phyloP scores from a whole-genome alignment of 2,888 invertebrate species.

The Seira sanloemensis region DNA sequence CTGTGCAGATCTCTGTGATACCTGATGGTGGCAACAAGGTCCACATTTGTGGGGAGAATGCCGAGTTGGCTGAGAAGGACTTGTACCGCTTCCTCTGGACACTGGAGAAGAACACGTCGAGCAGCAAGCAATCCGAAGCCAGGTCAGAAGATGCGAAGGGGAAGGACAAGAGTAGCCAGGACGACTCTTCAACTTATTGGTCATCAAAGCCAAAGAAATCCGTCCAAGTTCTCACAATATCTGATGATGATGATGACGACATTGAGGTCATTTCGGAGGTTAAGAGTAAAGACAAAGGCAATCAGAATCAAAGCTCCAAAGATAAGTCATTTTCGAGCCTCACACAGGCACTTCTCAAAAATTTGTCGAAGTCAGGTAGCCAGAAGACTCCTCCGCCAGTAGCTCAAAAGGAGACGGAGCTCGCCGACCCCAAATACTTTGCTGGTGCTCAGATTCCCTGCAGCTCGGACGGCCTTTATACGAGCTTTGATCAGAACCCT shows the following conservation, averaged over 20 bases:
- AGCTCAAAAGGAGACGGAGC: no score
- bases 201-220: background rate
- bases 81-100: conserved; percentile 27
- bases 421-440: no score
- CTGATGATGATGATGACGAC: conserved; percentile 35
- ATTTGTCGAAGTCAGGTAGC: no score
- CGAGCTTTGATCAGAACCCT: background rate
- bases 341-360: no score
- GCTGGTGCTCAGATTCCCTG: no score
- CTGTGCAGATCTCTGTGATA: conserved; percentile 46
- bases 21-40: conserved; percentile 14
- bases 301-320: no score
- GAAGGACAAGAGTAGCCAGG: background rate
- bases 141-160: background rate
- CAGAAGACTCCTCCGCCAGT: no score
- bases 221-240: background rate
- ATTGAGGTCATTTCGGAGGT: no score
- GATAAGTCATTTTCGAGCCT: no score
- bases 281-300: no score
- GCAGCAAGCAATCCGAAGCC: background rate
- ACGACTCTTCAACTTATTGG: background rate
- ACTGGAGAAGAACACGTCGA: background rate
- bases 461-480: background rate
- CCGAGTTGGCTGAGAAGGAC: conserved; percentile 33
- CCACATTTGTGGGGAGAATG: conserved; percentile 45